Base-by-base conservation (phyloP, 2,113 vertebrate species). In the Sapajus apella region DNA sequence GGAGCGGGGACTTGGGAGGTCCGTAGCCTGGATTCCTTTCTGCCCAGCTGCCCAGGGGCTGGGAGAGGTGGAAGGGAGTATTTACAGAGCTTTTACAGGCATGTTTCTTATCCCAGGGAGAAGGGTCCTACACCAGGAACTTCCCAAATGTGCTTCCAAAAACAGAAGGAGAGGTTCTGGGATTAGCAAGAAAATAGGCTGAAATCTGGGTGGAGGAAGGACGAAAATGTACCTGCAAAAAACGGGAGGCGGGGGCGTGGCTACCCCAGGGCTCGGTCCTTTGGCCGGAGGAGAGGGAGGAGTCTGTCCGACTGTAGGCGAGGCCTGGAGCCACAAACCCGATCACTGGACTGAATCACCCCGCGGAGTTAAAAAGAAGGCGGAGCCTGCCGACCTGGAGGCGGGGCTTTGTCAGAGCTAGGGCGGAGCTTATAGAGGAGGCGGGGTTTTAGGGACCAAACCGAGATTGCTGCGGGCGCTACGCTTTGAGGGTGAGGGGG, bases 311-410 rank as follows among this genome's bases (percentile, higher is more conserved):
- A 61, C 13, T 8, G 8, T 1, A 47, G 37, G 79, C 14, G 7
- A 72, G 30, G 81, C 61, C 76, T 50, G 61, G 32, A 3, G n/a
- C 72, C 50, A 27, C 86, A 84, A 20, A 86, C 66, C 82, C 66
- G n/a, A 68, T 37, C 85, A 23, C 80, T 35, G 13, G 84, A 40
- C 84, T 18, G 68, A 73, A 56, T 52, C 87, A 56, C 75, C 92
- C 70, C 73, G 66, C 50, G 0, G 21, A 86, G 88, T 45, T 0
- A 55, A 55, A 50, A 40, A 95, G 95, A 86, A 75, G 97, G 96
- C 94, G 94, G 97, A 87, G 97, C 97, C 96, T 98, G 96, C 89
- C 92, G 89, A 56, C 96, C 94, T 87, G 97, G 77, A 93, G 91
- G 94, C 92, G 89, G 92, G 92, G 94, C 45, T 90, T 88, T 90